phyloP scores from a whole-genome alignment of 2,113 vertebrate species.

The Paradisaea rubra region DNA sequence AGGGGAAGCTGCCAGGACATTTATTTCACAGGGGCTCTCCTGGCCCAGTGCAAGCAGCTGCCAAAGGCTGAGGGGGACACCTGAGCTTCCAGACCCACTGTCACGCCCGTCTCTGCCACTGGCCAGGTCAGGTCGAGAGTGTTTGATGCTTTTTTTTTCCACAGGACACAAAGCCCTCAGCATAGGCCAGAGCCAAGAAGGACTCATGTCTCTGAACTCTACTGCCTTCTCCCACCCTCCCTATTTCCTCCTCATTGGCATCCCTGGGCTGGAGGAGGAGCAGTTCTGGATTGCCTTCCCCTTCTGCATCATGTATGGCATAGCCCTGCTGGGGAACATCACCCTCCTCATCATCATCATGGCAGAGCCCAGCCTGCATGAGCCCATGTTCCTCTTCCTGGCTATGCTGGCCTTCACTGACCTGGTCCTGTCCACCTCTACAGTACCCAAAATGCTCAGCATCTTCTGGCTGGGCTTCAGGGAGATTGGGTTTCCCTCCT shows the following conservation, averaged over 20 bases:
- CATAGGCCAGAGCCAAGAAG: neutral
- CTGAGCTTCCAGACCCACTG: neutral
- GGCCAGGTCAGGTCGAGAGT: fast-evolving
- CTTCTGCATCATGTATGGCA: constrained; percentile 11
- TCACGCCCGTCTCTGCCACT: too few species aligned
- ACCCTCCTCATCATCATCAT: neutral
- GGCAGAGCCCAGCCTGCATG: neutral
- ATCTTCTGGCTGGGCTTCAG: constrained; percentile 29
- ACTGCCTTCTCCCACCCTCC: neutral
- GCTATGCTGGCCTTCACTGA: constrained; percentile 49
- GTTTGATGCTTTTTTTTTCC: neutral
- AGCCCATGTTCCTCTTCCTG: constrained; percentile 56
- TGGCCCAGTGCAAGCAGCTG: neutral
- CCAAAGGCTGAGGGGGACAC: neutral
- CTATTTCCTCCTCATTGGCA: constrained; percentile 12
- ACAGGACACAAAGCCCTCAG: neutral
- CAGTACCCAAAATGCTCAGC: constrained; percentile 41
- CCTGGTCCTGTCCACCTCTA: constrained; percentile 26
- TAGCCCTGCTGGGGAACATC: constrained; percentile 26
- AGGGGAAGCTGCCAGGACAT: neutral
- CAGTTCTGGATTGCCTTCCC: constrained; percentile 44
- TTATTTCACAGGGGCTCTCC: neutral
- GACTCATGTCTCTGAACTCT: neutral
- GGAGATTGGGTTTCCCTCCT: constrained; percentile 28
- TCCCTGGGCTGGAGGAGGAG: constrained; percentile 32